phyloP scores from a whole-genome alignment of 1,140 invertebrate genomes.

The Carposina sasakii region DNA sequence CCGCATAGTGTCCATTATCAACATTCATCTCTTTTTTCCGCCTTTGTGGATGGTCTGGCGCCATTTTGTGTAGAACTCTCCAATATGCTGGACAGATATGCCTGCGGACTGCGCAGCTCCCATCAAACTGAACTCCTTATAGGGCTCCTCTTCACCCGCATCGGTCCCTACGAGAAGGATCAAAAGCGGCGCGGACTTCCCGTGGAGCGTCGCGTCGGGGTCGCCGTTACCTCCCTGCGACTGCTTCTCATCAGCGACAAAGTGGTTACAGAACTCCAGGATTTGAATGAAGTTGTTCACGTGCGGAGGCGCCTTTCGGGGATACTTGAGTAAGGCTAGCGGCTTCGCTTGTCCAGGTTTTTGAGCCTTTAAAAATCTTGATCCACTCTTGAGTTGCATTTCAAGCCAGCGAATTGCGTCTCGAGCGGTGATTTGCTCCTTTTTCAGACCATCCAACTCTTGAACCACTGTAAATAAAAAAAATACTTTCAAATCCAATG shows the following conservation, averaged over 20 bases:
- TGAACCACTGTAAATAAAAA: constrained; percentile 82
- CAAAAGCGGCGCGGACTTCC: constrained; percentile 45
- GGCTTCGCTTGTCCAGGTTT: constrained; percentile 83
- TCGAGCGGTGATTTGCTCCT: constrained; percentile 82
- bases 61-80: constrained; percentile 65
- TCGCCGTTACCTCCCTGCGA: constrained; percentile 51
- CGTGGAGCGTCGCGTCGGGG: constrained; percentile 37
- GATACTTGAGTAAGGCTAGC: constrained; percentile 83
- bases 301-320: constrained; percentile 70
- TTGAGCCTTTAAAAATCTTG: constrained; percentile 86
- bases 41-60: constrained; percentile 55
- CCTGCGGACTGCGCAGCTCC: constrained; percentile 59
- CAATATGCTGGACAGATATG: constrained; percentile 59
- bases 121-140: constrained; percentile 58
- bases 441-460: constrained; percentile 89
- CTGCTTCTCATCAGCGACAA: constrained; percentile 52
- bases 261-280: constrained; percentile 68
- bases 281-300: constrained; percentile 66
- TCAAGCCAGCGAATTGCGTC: constrained; percentile 95
- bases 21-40: constrained; percentile 67
- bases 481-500: too few species aligned
- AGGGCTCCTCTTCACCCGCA: constrained; percentile 44
- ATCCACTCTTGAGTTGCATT: constrained; percentile 86
- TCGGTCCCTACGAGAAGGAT: constrained; percentile 59
- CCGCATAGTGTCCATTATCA: constrained; percentile 21